Conservation (phyloP, 2,888 invertebrate genomes). For the Adelphocoris suturalis region DNA sequence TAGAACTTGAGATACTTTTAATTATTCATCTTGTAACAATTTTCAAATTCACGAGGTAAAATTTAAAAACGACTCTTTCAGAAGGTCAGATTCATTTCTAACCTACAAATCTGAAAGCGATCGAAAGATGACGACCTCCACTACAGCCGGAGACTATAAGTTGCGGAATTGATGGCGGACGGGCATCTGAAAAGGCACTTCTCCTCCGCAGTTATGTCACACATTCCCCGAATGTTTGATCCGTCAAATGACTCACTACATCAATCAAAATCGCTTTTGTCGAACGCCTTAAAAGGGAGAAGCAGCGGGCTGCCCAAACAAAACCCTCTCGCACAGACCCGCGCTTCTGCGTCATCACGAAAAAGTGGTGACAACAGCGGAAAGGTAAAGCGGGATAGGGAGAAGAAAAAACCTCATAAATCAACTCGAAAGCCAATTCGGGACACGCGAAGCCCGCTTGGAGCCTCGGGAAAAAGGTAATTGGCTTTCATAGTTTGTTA, state of each 20-base stretch:
- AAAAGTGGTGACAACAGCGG: constrained; percentile 64
- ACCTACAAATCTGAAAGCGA: no score
- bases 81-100: no score
- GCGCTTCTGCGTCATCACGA: constrained; percentile 24
- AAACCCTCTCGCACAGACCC: constrained; percentile 20
- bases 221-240: constrained; percentile 69
- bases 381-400: not conserved
- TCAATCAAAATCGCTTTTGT: constrained; percentile 71
- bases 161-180: not conserved
- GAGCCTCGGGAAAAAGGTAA: constrained; percentile 44
- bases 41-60: no score
- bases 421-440: constrained; percentile 62
- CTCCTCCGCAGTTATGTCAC: constrained; percentile 60
- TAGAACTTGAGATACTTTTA: no score
- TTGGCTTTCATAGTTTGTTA: constrained; percentile 65
- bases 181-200: not conserved
- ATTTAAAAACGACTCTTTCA: no score
- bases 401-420: constrained; percentile 63
- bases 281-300: constrained; percentile 59
- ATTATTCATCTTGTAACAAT: no score
- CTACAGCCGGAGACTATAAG: not conserved
- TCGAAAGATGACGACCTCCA: no score
- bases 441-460: constrained; percentile 65
- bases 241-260: constrained; percentile 68
- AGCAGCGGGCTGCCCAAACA: constrained; percentile 67